Conservation (phyloP, 2,797 vertebrate species). For the Dipus sagitta region DNA sequence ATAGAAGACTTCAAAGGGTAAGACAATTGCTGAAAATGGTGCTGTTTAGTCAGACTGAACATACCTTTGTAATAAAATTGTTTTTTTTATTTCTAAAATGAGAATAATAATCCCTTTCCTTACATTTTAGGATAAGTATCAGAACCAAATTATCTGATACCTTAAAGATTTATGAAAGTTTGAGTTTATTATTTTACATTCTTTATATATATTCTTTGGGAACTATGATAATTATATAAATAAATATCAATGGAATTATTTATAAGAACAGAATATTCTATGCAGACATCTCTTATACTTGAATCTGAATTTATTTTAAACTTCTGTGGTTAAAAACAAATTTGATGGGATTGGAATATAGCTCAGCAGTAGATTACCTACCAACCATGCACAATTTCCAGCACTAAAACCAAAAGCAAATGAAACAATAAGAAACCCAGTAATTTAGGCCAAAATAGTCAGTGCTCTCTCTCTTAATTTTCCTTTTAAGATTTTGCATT, state of each 20-base stretch:
- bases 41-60: not conserved
- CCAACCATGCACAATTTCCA: not conserved
- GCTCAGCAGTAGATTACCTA: not conserved
- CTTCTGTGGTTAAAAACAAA: not conserved
- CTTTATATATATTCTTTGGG: not conserved
- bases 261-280: not conserved
- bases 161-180: not conserved
- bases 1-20: slow-evolving; percentile 16
- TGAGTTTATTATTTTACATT: not conserved
- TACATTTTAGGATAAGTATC: not conserved
- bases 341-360: not conserved
- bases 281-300: not conserved
- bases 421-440: not conserved
- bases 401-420: not conserved
- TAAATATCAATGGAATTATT: slow-evolving; percentile 1
- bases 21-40: not conserved
- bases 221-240: not conserved
- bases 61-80: not conserved
- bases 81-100: slow-evolving; percentile 13
- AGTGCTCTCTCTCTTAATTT: no score
- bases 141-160: not conserved
- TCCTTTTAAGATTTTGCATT: no score
- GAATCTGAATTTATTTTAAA: not conserved
- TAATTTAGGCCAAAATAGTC: no score
- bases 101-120: not conserved